Evolutionary conservation across 2,888 invertebrate species (phyloP).

Genomic region (Papilio elwesi): DNA sequence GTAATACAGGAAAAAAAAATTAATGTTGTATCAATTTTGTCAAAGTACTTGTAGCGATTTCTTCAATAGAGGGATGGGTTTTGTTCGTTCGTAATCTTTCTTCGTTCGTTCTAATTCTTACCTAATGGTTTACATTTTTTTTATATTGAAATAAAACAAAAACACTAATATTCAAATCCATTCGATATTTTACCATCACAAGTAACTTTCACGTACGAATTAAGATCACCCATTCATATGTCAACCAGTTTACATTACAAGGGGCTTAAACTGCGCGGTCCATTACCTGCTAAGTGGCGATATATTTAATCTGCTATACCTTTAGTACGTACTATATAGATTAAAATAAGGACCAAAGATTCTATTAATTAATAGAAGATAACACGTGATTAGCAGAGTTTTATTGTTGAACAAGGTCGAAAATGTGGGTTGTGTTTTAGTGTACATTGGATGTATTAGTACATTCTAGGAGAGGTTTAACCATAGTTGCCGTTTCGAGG

Average conservation of each 20-base stretch:
- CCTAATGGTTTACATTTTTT: no score
- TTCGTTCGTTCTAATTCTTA: no score
- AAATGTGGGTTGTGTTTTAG: not conserved
- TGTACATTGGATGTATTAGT: no score
- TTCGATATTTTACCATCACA: constrained; percentile 69
- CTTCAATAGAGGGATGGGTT: no score
- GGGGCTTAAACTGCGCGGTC: constrained; percentile 60
- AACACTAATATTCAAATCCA: constrained; percentile 52
- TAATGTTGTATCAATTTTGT: no score
- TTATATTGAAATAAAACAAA: no score
- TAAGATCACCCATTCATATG: constrained; percentile 82
- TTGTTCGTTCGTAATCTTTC: no score
- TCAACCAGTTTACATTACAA: constrained; percentile 71
- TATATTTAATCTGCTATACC: constrained; percentile 35
- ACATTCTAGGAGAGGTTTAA: no score
- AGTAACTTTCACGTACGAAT: constrained; percentile 72
- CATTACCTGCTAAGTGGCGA: constrained; percentile 55
- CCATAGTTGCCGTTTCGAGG: no score
- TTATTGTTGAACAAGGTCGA: not conserved
- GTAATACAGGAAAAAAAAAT: not conserved
- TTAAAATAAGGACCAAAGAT: constrained; percentile 6
- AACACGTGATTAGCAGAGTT: constrained; percentile 2
- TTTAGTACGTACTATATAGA: constrained; percentile 1
- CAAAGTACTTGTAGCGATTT: no score
- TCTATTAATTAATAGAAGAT: constrained; percentile 2